Conservation (phyloP, 2,888 invertebrate species). For the Stegana nigrithorax region DNA sequence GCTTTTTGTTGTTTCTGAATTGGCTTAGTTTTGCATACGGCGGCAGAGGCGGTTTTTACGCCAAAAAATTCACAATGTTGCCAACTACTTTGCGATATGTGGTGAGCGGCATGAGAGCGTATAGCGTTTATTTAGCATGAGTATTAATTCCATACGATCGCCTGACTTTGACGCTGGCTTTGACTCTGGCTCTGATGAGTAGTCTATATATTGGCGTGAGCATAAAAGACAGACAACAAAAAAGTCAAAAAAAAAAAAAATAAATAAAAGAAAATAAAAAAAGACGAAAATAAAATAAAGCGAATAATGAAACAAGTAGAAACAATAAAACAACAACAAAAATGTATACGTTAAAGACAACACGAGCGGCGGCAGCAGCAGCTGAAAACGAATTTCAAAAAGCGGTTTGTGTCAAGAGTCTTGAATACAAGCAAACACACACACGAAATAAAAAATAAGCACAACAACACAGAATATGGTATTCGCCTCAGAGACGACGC, state of each 20-base stretch:
- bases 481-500: neutral
- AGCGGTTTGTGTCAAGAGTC: conserved; percentile 13
- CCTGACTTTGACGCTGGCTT: neutral
- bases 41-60: neutral
- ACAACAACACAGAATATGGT: neutral
- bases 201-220: neutral
- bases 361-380: no score
- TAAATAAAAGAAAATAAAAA: no score
- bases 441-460: neutral
- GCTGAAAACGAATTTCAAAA: neutral
- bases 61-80: neutral
- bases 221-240: neutral
- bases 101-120: neutral
- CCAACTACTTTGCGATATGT: neutral
- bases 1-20: neutral
- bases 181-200: neutral
- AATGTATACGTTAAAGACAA: no score
- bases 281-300: no score
- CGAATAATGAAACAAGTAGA: no score
- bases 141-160: no score
- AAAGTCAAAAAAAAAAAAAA: neutral
- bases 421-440: neutral
- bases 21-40: neutral
- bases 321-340: neutral
- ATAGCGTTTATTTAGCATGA: neutral